Conservation (phyloP, 1,140 invertebrate species). For the Trichonephila inaurata region DNA sequence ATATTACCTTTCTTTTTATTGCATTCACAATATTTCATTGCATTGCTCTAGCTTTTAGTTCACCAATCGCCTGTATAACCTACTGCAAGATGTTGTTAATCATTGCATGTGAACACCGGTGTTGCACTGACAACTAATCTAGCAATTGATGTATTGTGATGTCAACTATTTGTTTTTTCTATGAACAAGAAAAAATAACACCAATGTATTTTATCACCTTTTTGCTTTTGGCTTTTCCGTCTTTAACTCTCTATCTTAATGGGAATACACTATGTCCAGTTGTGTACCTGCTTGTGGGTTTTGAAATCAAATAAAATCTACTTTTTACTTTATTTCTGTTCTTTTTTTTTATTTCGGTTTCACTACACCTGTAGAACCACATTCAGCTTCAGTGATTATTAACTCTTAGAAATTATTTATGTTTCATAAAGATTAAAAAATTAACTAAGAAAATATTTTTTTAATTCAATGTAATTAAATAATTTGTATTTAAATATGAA, state of each 20-base stretch:
- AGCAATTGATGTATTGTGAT: slow-evolving; percentile 62
- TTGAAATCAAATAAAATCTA: slow-evolving; percentile 70
- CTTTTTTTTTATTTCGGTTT: too few species aligned
- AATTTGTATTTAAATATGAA: too few species aligned
- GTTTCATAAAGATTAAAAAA: too few species aligned
- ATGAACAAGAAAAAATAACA: slow-evolving; percentile 26
- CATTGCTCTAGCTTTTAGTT: slow-evolving; percentile 5
- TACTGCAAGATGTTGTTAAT: slow-evolving; percentile 7
- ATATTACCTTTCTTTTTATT: not conserved
- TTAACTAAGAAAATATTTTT: too few species aligned
- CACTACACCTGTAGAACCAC: too few species aligned
- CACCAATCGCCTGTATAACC: not conserved
- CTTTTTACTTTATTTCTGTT: slow-evolving; percentile 58
- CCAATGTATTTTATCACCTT: slow-evolving; percentile 64
- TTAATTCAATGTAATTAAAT: too few species aligned
- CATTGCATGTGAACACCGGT: not conserved
- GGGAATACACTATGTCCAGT: slow-evolving; percentile 73
- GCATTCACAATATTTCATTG: not conserved
- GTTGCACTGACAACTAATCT: slow-evolving; percentile 44
- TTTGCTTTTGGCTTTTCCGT: slow-evolving; percentile 66
- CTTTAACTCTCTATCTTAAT: slow-evolving; percentile 57
- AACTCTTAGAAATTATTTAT: too few species aligned
- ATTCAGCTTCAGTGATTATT: too few species aligned
- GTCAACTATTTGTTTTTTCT: slow-evolving; percentile 33
- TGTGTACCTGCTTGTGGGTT: slow-evolving; percentile 71